Evolutionary conservation across 2,797 vertebrate species (phyloP).

Genomic region (Apogon talboti): DNA sequence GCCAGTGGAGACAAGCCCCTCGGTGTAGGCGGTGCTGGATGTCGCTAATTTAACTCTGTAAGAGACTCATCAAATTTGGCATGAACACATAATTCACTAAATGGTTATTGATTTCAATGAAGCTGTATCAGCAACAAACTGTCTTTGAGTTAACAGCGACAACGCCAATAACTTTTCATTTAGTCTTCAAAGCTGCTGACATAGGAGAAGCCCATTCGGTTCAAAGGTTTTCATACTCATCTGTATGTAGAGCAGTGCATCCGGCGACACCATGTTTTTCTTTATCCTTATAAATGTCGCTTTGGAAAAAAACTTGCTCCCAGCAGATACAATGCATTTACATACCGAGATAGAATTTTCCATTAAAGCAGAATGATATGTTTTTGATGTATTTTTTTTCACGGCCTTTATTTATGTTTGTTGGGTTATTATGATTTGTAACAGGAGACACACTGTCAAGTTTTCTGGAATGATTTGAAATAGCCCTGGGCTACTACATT

Average conservation of each 20-base stretch:
- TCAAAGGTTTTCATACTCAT: constrained; percentile 4
- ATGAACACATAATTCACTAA: constrained; percentile 70
- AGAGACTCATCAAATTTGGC: constrained; percentile 70
- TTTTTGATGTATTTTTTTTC: constrained; percentile 23
- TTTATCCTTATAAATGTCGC: background rate
- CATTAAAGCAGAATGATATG: constrained; percentile 14
- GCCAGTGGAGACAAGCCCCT: constrained; percentile 37
- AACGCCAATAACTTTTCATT: constrained; percentile 43
- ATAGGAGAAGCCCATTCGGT: background rate
- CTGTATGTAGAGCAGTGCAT: constrained; percentile 2
- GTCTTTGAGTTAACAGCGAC: constrained; percentile 43
- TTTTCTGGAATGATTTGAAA: constrained; percentile 53
- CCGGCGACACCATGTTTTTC: background rate
- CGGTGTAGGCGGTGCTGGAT: constrained; percentile 21
- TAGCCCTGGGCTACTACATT: constrained; percentile 25
- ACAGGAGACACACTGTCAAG: constrained; percentile 40
- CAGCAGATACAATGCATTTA: constrained; percentile 33
- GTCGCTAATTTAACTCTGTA: constrained; percentile 47
- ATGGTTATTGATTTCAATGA: constrained; percentile 68
- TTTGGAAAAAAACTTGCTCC: constrained; percentile 7
- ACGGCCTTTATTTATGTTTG: constrained; percentile 40
- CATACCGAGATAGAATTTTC: constrained; percentile 40
- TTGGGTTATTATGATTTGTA: constrained; percentile 25
- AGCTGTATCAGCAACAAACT: constrained; percentile 65
- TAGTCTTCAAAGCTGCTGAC: constrained; percentile 43